Conservation (phyloP, 1,140 invertebrate genomes). For the Scaptomyza graminum region DNA sequence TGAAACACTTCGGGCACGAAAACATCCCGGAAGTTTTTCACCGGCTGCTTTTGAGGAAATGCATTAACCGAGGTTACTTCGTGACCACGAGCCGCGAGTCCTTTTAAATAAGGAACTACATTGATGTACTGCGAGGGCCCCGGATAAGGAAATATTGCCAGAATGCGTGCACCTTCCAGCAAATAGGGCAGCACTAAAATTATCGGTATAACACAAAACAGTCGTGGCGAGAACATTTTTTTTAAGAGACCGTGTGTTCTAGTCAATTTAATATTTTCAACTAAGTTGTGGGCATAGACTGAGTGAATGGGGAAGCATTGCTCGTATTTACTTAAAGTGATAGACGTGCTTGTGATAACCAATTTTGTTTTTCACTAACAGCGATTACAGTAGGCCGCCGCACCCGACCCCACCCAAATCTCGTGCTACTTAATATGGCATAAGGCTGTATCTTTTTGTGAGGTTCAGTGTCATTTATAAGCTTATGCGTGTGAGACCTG, state of each 20-base stretch:
- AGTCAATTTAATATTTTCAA: slow-evolving; percentile 11
- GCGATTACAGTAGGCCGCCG: slow-evolving; percentile 24
- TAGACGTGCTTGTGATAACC: slow-evolving; percentile 51
- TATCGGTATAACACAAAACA: slow-evolving; percentile 12
- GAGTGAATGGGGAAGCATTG: background rate
- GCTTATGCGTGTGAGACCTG: background rate
- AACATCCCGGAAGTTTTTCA: slow-evolving; percentile 72
- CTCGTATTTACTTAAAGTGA: slow-evolving; percentile 17
- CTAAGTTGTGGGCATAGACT: slow-evolving; percentile 23
- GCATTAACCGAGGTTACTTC: slow-evolving; percentile 88
- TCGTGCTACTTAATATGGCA: background rate
- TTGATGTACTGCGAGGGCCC: slow-evolving; percentile 78
- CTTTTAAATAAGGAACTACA: slow-evolving; percentile 85
- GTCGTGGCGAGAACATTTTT: slow-evolving; percentile 28
- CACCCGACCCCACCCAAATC: background rate
- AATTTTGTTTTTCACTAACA: slow-evolving; percentile 25
- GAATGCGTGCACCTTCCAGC: slow-evolving; percentile 60
- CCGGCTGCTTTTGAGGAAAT: slow-evolving; percentile 85
- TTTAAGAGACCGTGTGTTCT: background rate
- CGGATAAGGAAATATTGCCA: slow-evolving; percentile 68
- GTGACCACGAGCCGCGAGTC: slow-evolving; percentile 87
- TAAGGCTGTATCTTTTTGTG: background rate
- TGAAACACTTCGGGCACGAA: slow-evolving; percentile 45
- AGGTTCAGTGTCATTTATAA: background rate
- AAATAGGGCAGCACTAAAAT: slow-evolving; percentile 10